Base-by-base conservation (phyloP, 2,888 invertebrate species). In the Ormyrus labotus region DNA sequence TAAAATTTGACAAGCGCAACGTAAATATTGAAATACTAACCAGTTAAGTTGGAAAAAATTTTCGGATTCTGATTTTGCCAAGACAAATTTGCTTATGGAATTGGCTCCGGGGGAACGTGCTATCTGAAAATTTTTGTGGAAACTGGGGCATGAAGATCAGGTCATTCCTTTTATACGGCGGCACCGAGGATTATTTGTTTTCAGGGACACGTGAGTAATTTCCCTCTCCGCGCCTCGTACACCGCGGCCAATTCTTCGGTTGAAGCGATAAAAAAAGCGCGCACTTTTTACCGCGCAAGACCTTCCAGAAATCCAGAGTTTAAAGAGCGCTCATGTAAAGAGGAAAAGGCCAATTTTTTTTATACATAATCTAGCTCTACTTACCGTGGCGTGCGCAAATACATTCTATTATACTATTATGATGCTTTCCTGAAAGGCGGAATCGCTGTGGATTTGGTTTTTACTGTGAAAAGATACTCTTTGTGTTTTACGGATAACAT, bases 121-220 rank as follows among this genome's bases (percentile, higher is more conserved):
- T 50, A 50, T 58, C 51, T 34, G 64, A 68, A 63, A 73, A 34
- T 73, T 55, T 45, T 67, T 45, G 48, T 58, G 34, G 58, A 70
- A 60, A 69, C 58, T 70, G 65, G 65, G 57, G 48, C 70, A 34
- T 3, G 64, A 75, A 65, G 64, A 70, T 60, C 48, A 65, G 53
- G 19, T 60, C 13, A 45, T 69, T 64, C 70, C 70, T 80, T 80
- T 80, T 75, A 80, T 76, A 76, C 10, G n/a, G 11, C 9, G 57
- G 47, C 50, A 34, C 58, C 19, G 63, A 58, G 70, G 65, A 64
- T 75, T 75, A 80, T 74, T 76, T 63, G 51, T 63, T 76, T 68
- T 76, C 76, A 76, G 67, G 71, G 71, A 68, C 76, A 65, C 34
- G 51, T 63, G 68, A 72, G 76, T 60, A 67, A 74, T 80, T 64